phyloP scores from a whole-genome alignment of 2,113 vertebrate genomes.

The Alouatta palliata region DNA sequence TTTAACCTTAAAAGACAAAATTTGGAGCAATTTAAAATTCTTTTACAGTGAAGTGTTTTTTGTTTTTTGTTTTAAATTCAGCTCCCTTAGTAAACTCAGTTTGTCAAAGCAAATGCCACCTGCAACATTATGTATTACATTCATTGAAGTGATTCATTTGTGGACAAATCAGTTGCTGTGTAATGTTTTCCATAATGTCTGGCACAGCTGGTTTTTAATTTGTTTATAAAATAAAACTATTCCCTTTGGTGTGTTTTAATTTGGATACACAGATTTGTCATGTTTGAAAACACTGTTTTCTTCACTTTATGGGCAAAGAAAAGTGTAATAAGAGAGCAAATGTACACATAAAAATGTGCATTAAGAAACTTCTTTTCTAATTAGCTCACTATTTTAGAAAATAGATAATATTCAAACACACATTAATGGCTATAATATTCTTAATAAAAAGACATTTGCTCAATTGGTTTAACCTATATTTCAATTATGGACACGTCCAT shows the following conservation, averaged over 20 bases:
- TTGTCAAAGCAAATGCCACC: slow-evolving; percentile 65
- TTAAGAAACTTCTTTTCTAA: not conserved
- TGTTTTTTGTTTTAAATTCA: not conserved
- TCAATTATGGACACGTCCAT: not conserved
- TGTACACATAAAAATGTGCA: not conserved
- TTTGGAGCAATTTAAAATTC: not conserved
- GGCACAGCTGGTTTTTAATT: slow-evolving; percentile 67
- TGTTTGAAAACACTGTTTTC: slow-evolving; percentile 58
- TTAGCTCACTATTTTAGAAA: not conserved
- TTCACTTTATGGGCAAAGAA: not conserved
- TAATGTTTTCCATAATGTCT: slow-evolving; percentile 35
- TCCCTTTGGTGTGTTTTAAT: slow-evolving; percentile 56
- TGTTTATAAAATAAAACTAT: slow-evolving; percentile 47
- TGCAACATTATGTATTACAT: slow-evolving; percentile 38
- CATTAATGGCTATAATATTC: not conserved
- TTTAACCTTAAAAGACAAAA: slow-evolving; percentile 24
- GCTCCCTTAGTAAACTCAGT: slow-evolving; percentile 20
- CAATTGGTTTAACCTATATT: not conserved
- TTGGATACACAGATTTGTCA: slow-evolving; percentile 57
- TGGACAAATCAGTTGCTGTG: slow-evolving; percentile 44
- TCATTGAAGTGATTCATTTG: slow-evolving; percentile 55
- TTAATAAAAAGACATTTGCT: not conserved
- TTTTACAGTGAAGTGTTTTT: not conserved
- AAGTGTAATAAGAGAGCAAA: not conserved
- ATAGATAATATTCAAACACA: not conserved